Evolutionary conservation across 1,140 invertebrate species (phyloP).

Genomic region (Drosophila insularis): DNA sequence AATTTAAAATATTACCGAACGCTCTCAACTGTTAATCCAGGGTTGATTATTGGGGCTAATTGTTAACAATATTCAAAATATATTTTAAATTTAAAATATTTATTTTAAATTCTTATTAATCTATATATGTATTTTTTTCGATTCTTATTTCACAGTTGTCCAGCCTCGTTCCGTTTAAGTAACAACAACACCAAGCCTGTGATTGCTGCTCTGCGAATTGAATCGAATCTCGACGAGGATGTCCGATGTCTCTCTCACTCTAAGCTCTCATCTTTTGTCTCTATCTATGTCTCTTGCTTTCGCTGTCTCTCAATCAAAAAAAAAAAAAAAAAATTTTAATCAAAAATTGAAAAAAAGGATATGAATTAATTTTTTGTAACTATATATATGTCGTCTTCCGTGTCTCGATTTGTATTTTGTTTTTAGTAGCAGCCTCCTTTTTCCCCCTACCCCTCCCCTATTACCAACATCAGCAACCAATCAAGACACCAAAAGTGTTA

Average conservation of each 20-base stretch:
- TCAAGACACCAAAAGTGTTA: constrained; percentile 13
- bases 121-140: neutral
- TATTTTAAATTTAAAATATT: too few relatives aligned
- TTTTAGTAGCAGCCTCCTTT: constrained; percentile 62
- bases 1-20: too few relatives aligned
- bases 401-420: constrained; percentile 63
- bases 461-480: constrained; percentile 50
- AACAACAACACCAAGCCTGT: constrained; percentile 85
- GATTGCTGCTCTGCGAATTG: constrained; percentile 83
- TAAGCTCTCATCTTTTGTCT: neutral
- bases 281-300: neutral
- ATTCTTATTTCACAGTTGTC: constrained; percentile 83
- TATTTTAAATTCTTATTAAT: neutral
- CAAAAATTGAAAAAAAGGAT: neutral
- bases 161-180: constrained; percentile 86
- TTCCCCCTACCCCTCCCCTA: constrained; percentile 2
- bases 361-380: constrained; percentile 43
- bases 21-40: too few relatives aligned
- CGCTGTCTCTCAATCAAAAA: neutral
- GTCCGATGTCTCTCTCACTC: constrained; percentile 21
- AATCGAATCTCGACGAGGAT: constrained; percentile 64
- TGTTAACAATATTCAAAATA: too few relatives aligned
- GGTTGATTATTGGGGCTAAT: too few relatives aligned
- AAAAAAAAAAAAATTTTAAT: neutral
- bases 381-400: constrained; percentile 39